Evolutionary conservation across 2,797 vertebrate species (phyloP).

Genomic region (Babyrousa celebensis): DNA sequence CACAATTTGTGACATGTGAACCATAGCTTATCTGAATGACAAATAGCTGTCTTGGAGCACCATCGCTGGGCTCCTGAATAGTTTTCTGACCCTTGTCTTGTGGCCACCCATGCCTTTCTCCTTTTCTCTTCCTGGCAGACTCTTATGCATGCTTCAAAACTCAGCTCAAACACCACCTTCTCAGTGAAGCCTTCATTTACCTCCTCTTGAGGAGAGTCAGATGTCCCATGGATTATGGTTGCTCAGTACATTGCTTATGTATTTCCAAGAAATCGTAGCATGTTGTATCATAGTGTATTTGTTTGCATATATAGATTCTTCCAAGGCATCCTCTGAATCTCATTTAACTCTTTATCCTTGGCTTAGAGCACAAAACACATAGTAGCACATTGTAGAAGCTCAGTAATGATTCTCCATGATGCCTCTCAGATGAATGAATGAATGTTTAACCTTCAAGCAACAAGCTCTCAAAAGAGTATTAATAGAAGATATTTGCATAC

Average conservation of each 20-base stretch:
- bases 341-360: background rate
- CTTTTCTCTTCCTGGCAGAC: background rate
- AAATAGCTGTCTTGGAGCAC: background rate
- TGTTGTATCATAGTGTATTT: background rate
- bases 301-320: background rate
- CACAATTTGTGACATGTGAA: background rate
- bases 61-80: background rate
- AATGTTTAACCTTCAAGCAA: constrained; percentile 85
- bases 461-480: constrained; percentile 77
- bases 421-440: constrained; percentile 52
- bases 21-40: background rate
- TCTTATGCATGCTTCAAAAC: constrained; percentile 69
- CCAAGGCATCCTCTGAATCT: background rate
- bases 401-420: background rate
- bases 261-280: background rate
- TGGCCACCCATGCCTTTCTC: background rate
- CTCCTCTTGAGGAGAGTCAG: background rate
- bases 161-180: background rate
- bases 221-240: background rate
- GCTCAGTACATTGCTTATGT: background rate
- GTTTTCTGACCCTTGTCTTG: background rate
- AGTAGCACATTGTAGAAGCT: background rate
- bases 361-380: background rate
- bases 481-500: constrained; percentile 81
- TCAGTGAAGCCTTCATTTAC: background rate